Percentiles rank a stretch among this genome's conserved stretches.
phyloP scores from a whole-genome alignment of 2,113 vertebrate species.

The Macquaria australasica region DNA sequence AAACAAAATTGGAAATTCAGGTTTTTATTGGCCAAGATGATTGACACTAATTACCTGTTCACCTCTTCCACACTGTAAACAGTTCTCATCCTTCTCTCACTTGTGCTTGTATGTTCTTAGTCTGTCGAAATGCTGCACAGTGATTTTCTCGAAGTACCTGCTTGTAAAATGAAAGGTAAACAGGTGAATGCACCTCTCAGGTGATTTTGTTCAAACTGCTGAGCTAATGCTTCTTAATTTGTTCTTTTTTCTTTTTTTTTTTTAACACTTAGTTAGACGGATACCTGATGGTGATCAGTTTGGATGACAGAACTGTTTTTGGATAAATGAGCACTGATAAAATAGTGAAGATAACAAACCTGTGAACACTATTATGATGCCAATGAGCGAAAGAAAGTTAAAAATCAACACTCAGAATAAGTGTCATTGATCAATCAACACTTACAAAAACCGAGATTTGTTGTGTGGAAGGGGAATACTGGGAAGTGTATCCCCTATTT shows the following conservation, averaged over 20 bases:
- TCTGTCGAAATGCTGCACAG: background rate
- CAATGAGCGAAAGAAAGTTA: background rate
- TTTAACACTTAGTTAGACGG: background rate
- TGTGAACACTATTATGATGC: slow-evolving; percentile 3
- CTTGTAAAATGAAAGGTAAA: background rate
- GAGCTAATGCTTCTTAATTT: background rate
- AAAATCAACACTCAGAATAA: slow-evolving; percentile 48
- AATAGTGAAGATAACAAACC: slow-evolving; percentile 5
- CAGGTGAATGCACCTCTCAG: background rate
- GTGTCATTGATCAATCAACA: slow-evolving; percentile 45
- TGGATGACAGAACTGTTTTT: background rate
- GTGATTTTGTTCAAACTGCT: background rate
- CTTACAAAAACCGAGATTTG: slow-evolving; percentile 17
- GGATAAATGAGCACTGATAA: background rate
- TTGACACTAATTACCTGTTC: slow-evolving; percentile 31
- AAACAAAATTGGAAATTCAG: background rate
- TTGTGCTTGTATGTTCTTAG: background rate
- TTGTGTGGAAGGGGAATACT: slow-evolving; percentile 13
- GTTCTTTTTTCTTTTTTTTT: background rate
- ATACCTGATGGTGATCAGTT: slow-evolving; percentile 21
- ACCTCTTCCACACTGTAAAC: slow-evolving; percentile 10
- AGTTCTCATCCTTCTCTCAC: background rate
- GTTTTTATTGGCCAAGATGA: background rate
- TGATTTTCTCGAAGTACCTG: background rate
- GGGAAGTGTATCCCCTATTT: slow-evolving; percentile 7